A percentile compares a stretch with the other conserved stretches of the same genome.
These are phyloP conservation scores for Gambusia affinis DNA, from an alignment of 2,113 vertebrate species.

Conservation along the genomic window DNA sequence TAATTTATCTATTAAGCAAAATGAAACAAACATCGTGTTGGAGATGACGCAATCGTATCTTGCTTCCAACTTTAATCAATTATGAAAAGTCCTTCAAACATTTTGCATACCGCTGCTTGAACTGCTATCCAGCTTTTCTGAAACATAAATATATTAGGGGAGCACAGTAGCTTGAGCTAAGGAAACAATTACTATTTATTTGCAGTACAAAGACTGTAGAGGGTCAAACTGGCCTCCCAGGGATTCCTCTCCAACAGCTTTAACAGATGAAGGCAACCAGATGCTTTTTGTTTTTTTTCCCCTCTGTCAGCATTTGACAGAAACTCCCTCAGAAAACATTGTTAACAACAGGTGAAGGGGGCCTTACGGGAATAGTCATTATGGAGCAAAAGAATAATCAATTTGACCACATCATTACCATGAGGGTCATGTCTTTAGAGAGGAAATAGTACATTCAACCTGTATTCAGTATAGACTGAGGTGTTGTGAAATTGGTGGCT, in stretches of 20 bases:
- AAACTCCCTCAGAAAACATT: slow-evolving; percentile 43
- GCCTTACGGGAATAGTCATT: slow-evolving; percentile 44
- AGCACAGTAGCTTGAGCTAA: slow-evolving; percentile 39
- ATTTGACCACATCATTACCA: slow-evolving; percentile 49
- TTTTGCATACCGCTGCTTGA: slow-evolving; percentile 28
- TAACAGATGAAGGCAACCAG: slow-evolving; percentile 62
- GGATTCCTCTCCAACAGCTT: slow-evolving; percentile 46
- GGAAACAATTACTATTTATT: slow-evolving; percentile 63
- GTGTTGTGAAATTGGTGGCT: not conserved
- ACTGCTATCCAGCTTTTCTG: slow-evolving; percentile 30
- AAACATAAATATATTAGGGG: slow-evolving; percentile 40
- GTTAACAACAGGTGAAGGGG: slow-evolving; percentile 72
- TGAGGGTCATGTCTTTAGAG: slow-evolving; percentile 5
- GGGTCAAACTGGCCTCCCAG: slow-evolving; percentile 67
- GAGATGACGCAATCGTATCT: slow-evolving; percentile 28
- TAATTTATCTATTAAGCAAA: not conserved
- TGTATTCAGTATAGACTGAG: not conserved
- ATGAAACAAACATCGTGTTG: slow-evolving; percentile 6
- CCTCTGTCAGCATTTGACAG: slow-evolving; percentile 64
- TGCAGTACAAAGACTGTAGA: slow-evolving; percentile 51
- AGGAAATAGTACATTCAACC: slow-evolving; percentile 1
- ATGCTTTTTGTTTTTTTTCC: slow-evolving; percentile 35
- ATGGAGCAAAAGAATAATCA: slow-evolving; percentile 57
- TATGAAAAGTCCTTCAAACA: slow-evolving; percentile 13
- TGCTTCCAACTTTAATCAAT: slow-evolving; percentile 38